Evolutionary conservation across 2,113 vertebrate species (phyloP).

Genomic region (Phalacrocorax aristotelis): DNA sequence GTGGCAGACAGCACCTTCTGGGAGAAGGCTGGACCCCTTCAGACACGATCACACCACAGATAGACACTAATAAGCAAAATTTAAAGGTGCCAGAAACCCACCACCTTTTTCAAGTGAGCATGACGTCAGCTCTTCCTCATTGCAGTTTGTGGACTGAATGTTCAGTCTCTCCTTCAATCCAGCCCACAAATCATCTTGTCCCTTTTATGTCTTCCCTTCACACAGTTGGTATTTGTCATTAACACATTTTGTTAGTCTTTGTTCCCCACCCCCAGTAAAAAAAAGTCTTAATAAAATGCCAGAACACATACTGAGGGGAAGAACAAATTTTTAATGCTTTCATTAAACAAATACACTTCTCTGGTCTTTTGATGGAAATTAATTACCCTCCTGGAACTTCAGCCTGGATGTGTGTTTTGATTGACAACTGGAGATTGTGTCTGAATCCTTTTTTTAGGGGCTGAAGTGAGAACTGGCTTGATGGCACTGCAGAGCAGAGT

Average conservation of each 20-base stretch:
- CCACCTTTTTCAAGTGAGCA: background rate
- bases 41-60: background rate
- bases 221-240: slow-evolving; percentile 24
- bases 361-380: background rate
- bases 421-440: background rate
- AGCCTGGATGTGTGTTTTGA: background rate
- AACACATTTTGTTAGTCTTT: slow-evolving; percentile 28
- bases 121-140: background rate
- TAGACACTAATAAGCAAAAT: background rate
- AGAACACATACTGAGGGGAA: slow-evolving; percentile 27
- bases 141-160: background rate
- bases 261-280: background rate
- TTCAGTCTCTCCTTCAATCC: background rate
- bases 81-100: background rate
- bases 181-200: background rate
- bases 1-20: background rate
- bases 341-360: slow-evolving; percentile 52
- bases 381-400: slow-evolving; percentile 25
- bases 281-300: slow-evolving; percentile 23
- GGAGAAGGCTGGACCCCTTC: background rate
- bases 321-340: slow-evolving; percentile 35
- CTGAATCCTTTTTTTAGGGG: background rate
- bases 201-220: background rate
- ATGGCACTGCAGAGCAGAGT: background rate
- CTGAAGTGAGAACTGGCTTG: background rate